Conservation (phyloP, 2,888 invertebrate genomes). For the Pollenia griseotomentosa region DNA sequence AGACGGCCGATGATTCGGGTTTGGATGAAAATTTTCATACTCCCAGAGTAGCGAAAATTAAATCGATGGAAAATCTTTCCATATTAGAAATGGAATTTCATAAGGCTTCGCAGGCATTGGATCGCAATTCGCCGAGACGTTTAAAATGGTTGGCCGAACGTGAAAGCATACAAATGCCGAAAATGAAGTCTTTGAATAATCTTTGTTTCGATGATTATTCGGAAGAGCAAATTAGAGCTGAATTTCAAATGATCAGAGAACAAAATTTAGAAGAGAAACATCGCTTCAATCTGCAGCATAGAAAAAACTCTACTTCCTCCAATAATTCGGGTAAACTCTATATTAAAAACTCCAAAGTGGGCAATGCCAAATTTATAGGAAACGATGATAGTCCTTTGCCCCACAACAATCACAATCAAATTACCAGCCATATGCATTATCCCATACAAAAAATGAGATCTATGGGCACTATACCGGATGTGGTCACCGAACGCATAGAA, state of each 20-base stretch:
- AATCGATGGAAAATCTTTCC: constrained; percentile 84
- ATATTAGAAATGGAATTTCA: constrained; percentile 83
- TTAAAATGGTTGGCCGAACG: constrained; percentile 80
- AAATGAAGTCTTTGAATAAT: constrained; percentile 83
- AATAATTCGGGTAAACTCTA: constrained; percentile 79
- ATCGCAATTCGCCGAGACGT: constrained; percentile 82
- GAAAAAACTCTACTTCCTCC: constrained; percentile 80
- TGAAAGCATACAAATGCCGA: constrained; percentile 79
- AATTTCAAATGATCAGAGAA: constrained; percentile 81
- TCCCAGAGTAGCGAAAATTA: constrained; percentile 83
- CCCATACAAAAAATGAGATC: constrained; percentile 84
- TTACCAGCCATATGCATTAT: constrained; percentile 75
- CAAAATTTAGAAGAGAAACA: constrained; percentile 79
- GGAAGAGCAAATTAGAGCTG: constrained; percentile 80
- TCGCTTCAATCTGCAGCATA: constrained; percentile 78
- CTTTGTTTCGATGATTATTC: constrained; percentile 81
- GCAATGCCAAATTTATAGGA: constrained; percentile 84
- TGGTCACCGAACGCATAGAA: constrained; percentile 81
- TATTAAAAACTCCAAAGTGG: constrained; percentile 82
- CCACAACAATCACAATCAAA: constrained; percentile 15
- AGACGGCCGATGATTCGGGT: constrained; percentile 81
- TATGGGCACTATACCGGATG: constrained; percentile 84
- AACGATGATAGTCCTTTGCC: constrained; percentile 80
- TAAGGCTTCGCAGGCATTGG: constrained; percentile 82
- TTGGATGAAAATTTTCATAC: constrained; percentile 83